Percentiles rank a stretch among this genome's conserved stretches.
phyloP scores from a whole-genome alignment of 2,888 invertebrate species.

The Gastracanthus pulcherrimus region DNA sequence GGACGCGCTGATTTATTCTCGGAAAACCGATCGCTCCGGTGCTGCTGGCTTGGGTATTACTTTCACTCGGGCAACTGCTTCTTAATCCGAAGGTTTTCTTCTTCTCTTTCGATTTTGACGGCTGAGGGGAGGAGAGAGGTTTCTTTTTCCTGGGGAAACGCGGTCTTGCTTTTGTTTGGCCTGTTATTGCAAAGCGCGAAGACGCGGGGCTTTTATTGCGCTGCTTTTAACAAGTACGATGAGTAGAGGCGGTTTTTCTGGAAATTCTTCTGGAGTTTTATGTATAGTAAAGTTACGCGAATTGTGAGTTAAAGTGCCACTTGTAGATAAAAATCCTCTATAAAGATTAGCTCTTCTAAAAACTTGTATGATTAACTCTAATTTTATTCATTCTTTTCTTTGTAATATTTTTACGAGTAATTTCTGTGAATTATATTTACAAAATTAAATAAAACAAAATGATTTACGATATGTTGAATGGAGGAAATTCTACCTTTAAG shows the following conservation, averaged over 20 bases:
- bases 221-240: constrained; percentile 12
- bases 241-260: background rate
- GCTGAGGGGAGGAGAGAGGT: background rate
- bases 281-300: background rate
- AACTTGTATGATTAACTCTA: too few species aligned
- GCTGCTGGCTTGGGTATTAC: constrained; percentile 25
- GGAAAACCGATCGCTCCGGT: constrained; percentile 52
- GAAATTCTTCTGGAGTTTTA: too few species aligned
- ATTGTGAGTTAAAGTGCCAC: too few species aligned
- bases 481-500: too few species aligned
- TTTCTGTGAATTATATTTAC: too few species aligned
- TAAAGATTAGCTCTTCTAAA: too few species aligned
- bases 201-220: constrained; percentile 43
- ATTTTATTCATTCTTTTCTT: too few species aligned
- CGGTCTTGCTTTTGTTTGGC: background rate
- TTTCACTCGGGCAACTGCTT: constrained; percentile 29
- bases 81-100: constrained; percentile 54
- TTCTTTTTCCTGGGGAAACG: too few species aligned
- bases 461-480: too few species aligned
- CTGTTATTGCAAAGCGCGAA: constrained; percentile 28
- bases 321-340: too few species aligned
- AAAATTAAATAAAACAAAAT: too few species aligned
- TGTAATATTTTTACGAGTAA: too few species aligned
- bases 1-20: constrained; percentile 53
- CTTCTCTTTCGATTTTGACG: constrained; percentile 11